Conservation (phyloP, 2,888 invertebrate genomes). For the Crepidodera aurea region DNA sequence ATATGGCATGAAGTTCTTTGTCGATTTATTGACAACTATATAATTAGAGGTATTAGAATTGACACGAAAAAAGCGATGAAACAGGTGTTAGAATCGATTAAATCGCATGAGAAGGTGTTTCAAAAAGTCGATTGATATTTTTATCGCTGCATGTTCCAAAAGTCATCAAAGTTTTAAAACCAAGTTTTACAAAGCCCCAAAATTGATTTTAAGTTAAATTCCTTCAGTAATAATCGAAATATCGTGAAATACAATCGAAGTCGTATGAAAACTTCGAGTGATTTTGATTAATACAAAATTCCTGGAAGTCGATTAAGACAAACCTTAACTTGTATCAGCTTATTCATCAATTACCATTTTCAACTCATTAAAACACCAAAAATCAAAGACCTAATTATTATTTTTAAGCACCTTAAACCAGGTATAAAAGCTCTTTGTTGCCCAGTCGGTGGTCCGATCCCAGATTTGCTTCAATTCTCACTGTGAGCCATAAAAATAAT, state of each 20-base stretch:
- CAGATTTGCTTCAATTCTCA: conserved; percentile 6
- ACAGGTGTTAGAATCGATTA: conserved; percentile 15
- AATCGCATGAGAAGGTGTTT: neutral
- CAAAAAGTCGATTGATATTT: no score
- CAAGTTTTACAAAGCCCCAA: no score
- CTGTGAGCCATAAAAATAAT: conserved; percentile 20
- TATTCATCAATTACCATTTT: conserved; percentile 20
- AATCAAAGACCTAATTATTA: conserved; percentile 23
- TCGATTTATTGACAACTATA: neutral
- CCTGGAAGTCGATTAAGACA: neutral
- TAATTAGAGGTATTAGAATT: conserved; percentile 9
- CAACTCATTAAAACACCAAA: conserved; percentile 10
- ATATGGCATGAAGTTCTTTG: neutral
- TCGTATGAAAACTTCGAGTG: no score
- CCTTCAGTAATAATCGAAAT: no score
- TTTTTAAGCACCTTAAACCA: conserved; percentile 13
- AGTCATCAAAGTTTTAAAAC: no score
- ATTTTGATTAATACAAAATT: neutral
- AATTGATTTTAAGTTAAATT: no score
- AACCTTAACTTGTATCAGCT: neutral
- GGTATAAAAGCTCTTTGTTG: conserved; percentile 8
- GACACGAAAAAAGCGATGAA: conserved; percentile 15
- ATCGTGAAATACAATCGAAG: no score
- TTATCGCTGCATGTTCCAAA: no score
- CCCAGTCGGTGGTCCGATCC: conserved; percentile 14